phyloP scores from a whole-genome alignment of 2,113 vertebrate species.

The Aplodontia rufa region DNA sequence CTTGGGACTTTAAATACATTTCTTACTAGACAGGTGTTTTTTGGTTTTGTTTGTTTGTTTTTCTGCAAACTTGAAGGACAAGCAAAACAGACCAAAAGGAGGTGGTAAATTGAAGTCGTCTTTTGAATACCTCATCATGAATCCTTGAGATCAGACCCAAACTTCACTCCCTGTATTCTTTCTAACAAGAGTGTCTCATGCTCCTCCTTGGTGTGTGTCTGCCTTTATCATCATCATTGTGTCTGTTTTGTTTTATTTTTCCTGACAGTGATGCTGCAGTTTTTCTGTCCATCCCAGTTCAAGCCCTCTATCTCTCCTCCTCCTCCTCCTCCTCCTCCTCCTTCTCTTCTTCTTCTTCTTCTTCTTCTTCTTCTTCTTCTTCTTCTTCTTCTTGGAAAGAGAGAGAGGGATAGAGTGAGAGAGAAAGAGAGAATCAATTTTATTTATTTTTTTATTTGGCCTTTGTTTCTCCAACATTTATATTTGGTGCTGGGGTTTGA shows the following conservation, averaged over 20 bases:
- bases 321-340: no score
- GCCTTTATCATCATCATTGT: neutral
- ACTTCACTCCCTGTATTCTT: neutral
- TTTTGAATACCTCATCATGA: neutral
- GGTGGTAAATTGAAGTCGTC: neutral
- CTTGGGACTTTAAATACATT: neutral
- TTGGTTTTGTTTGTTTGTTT: no score
- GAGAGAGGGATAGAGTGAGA: no score
- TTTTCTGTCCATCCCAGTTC: neutral
- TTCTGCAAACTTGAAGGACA: neutral
- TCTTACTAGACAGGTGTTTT: neutral
- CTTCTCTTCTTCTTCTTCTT: no score
- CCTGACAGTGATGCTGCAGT: neutral
- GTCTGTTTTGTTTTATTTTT: neutral
- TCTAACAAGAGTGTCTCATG: neutral
- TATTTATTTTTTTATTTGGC: no score
- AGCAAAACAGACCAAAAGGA: neutral
- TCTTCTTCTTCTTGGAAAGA: no score
- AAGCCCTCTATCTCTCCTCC: no score
- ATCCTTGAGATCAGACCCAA: neutral
- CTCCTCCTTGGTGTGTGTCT: neutral
- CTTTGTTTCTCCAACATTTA: no score
- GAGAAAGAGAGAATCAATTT: no score
- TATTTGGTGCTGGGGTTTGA: no score
- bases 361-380: no score